phyloP scores from a whole-genome alignment of 2,113 vertebrate species.

The Lamprologus speciosus region DNA sequence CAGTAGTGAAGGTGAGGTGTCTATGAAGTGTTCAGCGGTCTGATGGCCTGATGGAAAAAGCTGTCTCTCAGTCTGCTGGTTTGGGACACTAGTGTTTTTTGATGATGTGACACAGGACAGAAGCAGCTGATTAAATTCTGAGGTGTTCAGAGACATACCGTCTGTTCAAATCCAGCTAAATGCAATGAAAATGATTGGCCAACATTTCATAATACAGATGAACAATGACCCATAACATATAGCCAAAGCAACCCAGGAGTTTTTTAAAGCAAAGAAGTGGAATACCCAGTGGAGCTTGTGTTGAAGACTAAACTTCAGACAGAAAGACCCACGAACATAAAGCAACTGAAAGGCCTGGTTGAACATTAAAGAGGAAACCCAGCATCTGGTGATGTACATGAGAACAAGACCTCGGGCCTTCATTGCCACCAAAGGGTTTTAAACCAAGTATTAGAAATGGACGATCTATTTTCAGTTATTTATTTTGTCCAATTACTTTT shows the following conservation, averaged over 20 bases:
- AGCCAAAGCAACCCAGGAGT: not conserved
- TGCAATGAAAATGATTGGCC: not conserved
- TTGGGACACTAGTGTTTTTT: not conserved
- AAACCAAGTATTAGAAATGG: not conserved
- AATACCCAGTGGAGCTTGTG: not conserved
- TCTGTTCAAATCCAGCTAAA: not conserved
- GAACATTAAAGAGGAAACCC: not conserved
- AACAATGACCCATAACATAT: not conserved
- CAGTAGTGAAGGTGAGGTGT: not conserved
- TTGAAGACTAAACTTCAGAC: not conserved
- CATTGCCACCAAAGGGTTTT: not conserved
- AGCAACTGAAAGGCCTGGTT: not conserved
- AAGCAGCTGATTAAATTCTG: not conserved
- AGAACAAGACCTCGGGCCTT: not conserved
- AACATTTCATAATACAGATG: not conserved
- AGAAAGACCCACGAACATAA: not conserved
- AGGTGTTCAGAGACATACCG: not conserved
- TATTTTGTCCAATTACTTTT: not conserved
- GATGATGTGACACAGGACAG: not conserved
- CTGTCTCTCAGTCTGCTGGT: not conserved
- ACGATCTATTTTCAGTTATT: rapidly evolving
- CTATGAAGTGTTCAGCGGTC: not conserved
- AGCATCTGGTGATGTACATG: not conserved
- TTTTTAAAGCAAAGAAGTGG: not conserved
- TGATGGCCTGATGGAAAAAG: not conserved